A percentile compares a stretch with the other conserved stretches of the same genome.
phyloP scores from a whole-genome alignment of 2,888 invertebrate genomes.

The Stictocephala bisonia region DNA sequence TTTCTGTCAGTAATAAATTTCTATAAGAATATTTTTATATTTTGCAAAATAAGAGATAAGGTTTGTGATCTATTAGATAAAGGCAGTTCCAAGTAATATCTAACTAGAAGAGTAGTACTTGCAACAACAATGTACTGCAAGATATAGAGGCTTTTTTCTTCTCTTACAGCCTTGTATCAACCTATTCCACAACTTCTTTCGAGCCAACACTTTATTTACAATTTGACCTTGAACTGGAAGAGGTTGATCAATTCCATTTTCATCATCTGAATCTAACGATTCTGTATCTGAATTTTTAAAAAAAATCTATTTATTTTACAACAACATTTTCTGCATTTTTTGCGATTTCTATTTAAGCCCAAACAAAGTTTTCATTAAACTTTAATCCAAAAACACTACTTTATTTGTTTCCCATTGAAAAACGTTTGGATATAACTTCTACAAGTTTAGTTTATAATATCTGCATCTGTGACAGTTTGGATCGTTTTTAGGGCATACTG shows the following conservation, averaged over 20 bases:
- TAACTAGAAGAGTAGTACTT: not conserved
- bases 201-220: not conserved
- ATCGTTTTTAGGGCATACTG: conserved; percentile 2
- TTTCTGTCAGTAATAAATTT: too few species aligned
- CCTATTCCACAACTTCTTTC: conserved; percentile 24
- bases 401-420: conserved; percentile 10
- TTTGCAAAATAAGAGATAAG: not conserved
- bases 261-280: not conserved
- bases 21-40: not conserved
- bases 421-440: not conserved
- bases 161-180: not conserved
- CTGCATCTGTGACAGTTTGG: not conserved
- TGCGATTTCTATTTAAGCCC: not conserved
- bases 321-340: conserved; percentile 5
- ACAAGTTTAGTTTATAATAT: conserved; percentile 6
- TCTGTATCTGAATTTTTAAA: not conserved
- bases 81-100: conserved; percentile 23
- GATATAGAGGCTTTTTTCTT: not conserved
- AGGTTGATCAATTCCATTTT: not conserved
- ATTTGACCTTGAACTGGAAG: not conserved
- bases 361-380: conserved; percentile 23
- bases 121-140: conserved; percentile 25
- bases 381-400: conserved; percentile 1
- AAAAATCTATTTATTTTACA: not conserved
- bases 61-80: conserved; percentile 19